Conservation (phyloP, 2,888 invertebrate genomes). For the Hyposoter didymator region DNA sequence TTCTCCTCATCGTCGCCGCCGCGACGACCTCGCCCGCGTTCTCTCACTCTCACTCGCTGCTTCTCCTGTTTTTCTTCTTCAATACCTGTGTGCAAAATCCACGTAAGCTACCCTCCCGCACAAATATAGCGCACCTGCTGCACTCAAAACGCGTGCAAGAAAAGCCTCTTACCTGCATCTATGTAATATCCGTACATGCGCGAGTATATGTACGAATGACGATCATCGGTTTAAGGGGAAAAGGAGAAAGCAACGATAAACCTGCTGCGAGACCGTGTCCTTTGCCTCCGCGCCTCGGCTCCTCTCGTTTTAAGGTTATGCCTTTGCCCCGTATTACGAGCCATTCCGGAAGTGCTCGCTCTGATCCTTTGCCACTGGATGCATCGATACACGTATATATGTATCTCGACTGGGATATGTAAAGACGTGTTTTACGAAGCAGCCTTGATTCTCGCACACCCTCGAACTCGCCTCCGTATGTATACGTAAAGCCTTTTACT, state of each 20-base stretch:
- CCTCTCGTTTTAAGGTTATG: constrained; percentile 82
- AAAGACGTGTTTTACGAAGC: constrained; percentile 71
- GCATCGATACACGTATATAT: neutral
- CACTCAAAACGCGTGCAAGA: neutral
- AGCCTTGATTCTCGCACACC: constrained; percentile 76
- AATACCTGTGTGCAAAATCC: constrained; percentile 46
- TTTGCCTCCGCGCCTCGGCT: constrained; percentile 50
- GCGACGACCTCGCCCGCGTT: constrained; percentile 43
- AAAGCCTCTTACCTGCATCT: neutral
- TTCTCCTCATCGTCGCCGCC: constrained; percentile 12
- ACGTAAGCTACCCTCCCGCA: constrained; percentile 25
- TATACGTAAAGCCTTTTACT: constrained; percentile 33
- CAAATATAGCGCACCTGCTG: neutral
- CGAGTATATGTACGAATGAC: constrained; percentile 1
- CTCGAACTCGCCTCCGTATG: too few species aligned
- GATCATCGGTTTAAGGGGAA: constrained; percentile 11
- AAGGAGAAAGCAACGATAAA: constrained; percentile 18
- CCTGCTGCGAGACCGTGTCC: constrained; percentile 63
- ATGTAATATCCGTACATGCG: neutral
- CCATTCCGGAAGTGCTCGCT: constrained; percentile 76
- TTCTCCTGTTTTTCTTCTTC: too few species aligned
- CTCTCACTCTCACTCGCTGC: constrained; percentile 17
- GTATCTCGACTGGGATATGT: constrained; percentile 17
- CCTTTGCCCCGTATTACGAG: constrained; percentile 80
- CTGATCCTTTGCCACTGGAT: constrained; percentile 71